Evolutionary conservation across 2,888 invertebrate genomes (phyloP).

Genomic region (Candidula unifasciata): DNA sequence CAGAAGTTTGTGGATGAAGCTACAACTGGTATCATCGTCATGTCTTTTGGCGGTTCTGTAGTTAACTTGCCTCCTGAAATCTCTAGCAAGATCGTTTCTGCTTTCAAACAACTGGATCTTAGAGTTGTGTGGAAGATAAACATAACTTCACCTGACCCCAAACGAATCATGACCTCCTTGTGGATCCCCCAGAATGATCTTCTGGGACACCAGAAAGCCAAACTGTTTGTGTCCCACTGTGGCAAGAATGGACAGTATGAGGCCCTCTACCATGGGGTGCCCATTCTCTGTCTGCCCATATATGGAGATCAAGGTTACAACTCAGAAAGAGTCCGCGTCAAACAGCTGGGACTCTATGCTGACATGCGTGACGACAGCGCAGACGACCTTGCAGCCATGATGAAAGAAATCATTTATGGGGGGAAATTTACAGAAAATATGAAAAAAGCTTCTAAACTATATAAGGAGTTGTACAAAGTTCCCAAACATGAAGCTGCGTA

Average conservation of each 20-base stretch:
- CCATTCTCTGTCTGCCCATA: conserved; percentile 61
- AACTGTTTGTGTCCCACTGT: conserved; percentile 64
- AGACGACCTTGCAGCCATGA: neutral
- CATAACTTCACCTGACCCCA: conserved; percentile 45
- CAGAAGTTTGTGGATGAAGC: conserved; percentile 31
- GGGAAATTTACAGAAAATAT: conserved; percentile 45
- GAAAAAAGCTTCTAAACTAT: conserved; percentile 48
- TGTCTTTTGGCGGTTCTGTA: conserved; percentile 59
- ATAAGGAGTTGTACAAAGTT: conserved; percentile 50
- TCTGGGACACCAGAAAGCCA: conserved; percentile 58
- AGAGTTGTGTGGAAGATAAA: conserved; percentile 53
- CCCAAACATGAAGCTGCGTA: conserved; percentile 61
- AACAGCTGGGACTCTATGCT: conserved; percentile 27
- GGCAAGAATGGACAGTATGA: conserved; percentile 66
- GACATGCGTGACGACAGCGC: conserved; percentile 8
- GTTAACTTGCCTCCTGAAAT: conserved; percentile 46
- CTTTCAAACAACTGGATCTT: conserved; percentile 51
- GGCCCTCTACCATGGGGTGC: conserved; percentile 64
- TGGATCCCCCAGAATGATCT: conserved; percentile 67
- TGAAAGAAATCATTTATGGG: conserved; percentile 5
- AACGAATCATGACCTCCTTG: conserved; percentile 52
- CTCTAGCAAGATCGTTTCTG: conserved; percentile 47
- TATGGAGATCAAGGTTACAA: conserved; percentile 58
- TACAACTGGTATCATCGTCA: conserved; percentile 56
- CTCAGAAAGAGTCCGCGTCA: conserved; percentile 44